Evolutionary conservation across 2,888 invertebrate genomes (phyloP).

Genomic region (Agrotis segetum): DNA sequence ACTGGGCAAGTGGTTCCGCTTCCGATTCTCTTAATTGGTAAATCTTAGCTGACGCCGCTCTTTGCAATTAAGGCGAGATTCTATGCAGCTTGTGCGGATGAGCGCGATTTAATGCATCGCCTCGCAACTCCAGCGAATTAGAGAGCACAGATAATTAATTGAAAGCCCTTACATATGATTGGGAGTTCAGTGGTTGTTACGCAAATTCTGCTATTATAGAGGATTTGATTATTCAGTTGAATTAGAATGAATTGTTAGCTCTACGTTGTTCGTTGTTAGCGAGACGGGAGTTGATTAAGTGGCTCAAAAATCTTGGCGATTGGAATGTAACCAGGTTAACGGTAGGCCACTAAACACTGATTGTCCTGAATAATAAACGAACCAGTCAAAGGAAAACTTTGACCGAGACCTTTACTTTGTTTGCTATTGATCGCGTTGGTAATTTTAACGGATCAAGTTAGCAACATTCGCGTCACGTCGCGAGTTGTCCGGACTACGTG

Average conservation of each 20-base stretch:
- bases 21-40: constrained; percentile 88
- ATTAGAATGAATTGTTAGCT: constrained; percentile 24
- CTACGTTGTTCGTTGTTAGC: constrained; percentile 2
- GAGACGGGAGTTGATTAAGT: constrained; percentile 35
- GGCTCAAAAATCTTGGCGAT: constrained; percentile 30
- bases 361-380: constrained; percentile 63
- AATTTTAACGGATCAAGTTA: constrained; percentile 79
- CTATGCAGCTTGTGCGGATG: constrained; percentile 78
- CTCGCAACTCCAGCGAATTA: constrained; percentile 64
- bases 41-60: constrained; percentile 89
- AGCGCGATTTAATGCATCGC: constrained; percentile 78
- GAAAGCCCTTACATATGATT: constrained; percentile 62
- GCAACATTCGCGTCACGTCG: constrained; percentile 83
- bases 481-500: constrained; percentile 77
- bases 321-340: constrained; percentile 54
- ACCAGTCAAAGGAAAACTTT: constrained; percentile 60
- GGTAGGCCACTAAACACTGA: constrained; percentile 56
- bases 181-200: constrained; percentile 35
- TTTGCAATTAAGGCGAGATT: constrained; percentile 85
- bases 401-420: constrained; percentile 70
- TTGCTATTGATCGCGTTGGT: constrained; percentile 81
- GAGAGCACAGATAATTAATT: constrained; percentile 68
- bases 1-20: constrained; percentile 84
- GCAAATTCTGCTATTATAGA: constrained; percentile 17
- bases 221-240: constrained; percentile 22